These are phyloP conservation scores for Porites divaricata DNA, from an alignment of 92 coral and sea anemone genomes.

Conservation along the genomic window DNA sequence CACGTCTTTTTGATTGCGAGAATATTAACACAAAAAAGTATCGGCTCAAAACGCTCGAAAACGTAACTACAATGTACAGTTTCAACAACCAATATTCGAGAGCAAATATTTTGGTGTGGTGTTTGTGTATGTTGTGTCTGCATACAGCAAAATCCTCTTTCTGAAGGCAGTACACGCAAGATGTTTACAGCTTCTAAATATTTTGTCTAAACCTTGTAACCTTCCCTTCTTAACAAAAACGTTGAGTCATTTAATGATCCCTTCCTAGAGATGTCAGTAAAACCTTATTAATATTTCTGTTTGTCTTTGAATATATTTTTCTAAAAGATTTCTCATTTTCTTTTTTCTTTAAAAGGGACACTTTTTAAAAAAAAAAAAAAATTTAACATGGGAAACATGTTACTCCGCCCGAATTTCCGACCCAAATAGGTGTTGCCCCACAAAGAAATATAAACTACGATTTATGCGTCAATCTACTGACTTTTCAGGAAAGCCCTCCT, in stretches of 20 bases:
- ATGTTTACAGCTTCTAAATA: constrained; percentile 61
- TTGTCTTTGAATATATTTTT: neutral
- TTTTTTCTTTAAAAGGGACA: neutral
- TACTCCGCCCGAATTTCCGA: neutral
- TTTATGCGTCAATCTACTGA: constrained; percentile 15
- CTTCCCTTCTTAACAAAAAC: neutral
- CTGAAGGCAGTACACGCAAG: constrained; percentile 51
- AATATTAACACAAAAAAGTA: neutral
- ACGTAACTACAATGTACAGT: constrained; percentile 7
- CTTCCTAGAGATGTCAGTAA: neutral
- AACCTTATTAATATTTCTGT: neutral
- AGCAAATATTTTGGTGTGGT: constrained; percentile 72
- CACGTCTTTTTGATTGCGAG: neutral
- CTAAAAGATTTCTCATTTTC: neutral
- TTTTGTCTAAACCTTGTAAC: neutral
- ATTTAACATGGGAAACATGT: neutral
- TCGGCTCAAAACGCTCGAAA: constrained; percentile 17
- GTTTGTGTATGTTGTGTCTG: constrained; percentile 70
- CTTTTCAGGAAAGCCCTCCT: constrained; percentile 15
- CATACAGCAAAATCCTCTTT: constrained; percentile 76
- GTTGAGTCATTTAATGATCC: neutral
- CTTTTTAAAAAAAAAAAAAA: no score
- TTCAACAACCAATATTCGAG: constrained; percentile 58
- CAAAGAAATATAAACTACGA: neutral
- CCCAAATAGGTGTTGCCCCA: neutral